Evolutionary conservation across 2,888 invertebrate genomes (phyloP).

Genomic region (Agrochola macilenta): DNA sequence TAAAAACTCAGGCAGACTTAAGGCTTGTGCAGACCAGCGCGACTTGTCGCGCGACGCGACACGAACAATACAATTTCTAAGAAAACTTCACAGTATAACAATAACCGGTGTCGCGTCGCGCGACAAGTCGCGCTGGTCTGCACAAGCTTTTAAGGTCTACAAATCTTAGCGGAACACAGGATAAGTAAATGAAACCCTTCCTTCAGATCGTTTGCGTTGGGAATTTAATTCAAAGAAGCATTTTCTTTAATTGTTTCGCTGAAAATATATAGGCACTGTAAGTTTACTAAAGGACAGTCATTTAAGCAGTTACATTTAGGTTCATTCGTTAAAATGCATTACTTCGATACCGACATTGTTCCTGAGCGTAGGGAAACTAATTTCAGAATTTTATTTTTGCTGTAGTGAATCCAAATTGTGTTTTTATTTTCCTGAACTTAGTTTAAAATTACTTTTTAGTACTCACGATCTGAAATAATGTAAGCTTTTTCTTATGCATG

Average conservation of each 20-base stretch:
- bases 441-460: constrained; percentile 25
- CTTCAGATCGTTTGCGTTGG: constrained; percentile 73
- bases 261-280: constrained; percentile 77
- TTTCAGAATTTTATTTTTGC: constrained; percentile 29
- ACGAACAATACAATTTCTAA: no score
- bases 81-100: no score
- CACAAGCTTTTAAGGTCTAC: no score
- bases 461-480: constrained; percentile 5
- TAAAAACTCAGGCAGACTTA: constrained; percentile 12
- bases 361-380: constrained; percentile 18
- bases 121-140: no score
- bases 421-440: constrained; percentile 40
- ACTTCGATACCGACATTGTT: constrained; percentile 22
- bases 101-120: no score
- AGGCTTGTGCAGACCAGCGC: no score
- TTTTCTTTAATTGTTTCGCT: constrained; percentile 80
- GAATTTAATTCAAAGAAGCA: constrained; percentile 84
- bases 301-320: constrained; percentile 68
- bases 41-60: no score
- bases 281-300: constrained; percentile 75
- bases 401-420: constrained; percentile 29
- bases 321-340: constrained; percentile 62
- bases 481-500: constrained; percentile 4
- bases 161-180: constrained; percentile 52
- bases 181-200: constrained; percentile 76